phyloP scores from a whole-genome alignment of 1,140 invertebrate species.

The Orchesella cincta region DNA sequence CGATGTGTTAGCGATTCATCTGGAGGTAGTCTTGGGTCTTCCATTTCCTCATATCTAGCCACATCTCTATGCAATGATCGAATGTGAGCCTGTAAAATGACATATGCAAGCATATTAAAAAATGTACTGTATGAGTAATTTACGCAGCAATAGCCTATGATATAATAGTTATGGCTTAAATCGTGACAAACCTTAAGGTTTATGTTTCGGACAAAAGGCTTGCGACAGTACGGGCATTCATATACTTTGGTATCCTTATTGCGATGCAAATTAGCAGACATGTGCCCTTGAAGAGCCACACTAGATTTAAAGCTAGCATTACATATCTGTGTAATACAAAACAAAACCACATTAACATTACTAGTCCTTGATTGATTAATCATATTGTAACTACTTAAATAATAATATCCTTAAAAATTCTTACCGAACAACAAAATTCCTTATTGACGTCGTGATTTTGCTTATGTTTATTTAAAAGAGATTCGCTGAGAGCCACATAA shows the following conservation, averaged over 20 bases:
- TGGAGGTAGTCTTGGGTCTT: conserved; percentile 45
- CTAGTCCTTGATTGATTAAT: neutral
- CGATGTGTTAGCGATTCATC: conserved; percentile 50
- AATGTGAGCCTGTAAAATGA: conserved; percentile 61
- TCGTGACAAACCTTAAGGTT: conserved; percentile 61
- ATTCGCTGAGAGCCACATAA: conserved; percentile 71
- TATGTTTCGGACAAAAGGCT: conserved; percentile 65
- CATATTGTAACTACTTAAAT: neutral
- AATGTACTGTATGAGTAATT: neutral
- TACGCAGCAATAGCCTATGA: neutral
- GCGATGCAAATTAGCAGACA: conserved; percentile 51
- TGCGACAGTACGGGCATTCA: conserved; percentile 68
- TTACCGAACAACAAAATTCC: conserved; percentile 51
- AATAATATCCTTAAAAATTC: neutral
- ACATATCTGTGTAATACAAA: conserved; percentile 59
- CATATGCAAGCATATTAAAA: neutral
- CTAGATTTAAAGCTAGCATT: conserved; percentile 59
- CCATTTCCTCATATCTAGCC: conserved; percentile 53
- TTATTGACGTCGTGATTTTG: conserved; percentile 52
- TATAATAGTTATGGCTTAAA: neutral
- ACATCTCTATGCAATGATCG: conserved; percentile 63
- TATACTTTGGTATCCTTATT: conserved; percentile 49
- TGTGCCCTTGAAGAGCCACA: conserved; percentile 60
- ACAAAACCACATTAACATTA: neutral
- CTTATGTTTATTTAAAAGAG: conserved; percentile 65